Base-by-base conservation (phyloP, 2,113 vertebrate genomes). In the Nothoprocta perdicaria region DNA sequence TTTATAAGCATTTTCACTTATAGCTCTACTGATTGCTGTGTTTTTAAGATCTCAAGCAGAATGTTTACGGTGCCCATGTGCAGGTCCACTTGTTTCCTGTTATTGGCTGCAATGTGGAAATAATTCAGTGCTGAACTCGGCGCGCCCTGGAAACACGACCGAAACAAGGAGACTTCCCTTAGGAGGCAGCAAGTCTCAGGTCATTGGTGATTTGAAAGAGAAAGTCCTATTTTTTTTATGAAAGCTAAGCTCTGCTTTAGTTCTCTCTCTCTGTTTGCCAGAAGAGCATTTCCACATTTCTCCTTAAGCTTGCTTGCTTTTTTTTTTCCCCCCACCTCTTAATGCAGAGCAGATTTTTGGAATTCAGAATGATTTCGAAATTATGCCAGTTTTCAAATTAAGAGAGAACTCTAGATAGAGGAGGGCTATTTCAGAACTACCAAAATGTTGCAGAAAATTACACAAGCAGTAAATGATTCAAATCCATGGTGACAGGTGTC, bases 401-500 rank as follows among this genome's bases (percentile, higher is more conserved):
- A 90, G 67, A 92, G 66, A 58, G 35, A 74, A 60, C 43, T 60
- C 53, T 81, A 53, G 16, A 6, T 35, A 58, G 17, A 23, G 3
- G 9, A 58, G 18, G 43, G 43, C 10, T 86, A 27, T 40, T 84
- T 77, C 38, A 73, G 46, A 84, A 58, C 80, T 69, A 69, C 45
- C 40, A 33, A 77, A 88, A 76, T 16, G 79, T 4, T 10, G 23
- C 0, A 73, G 63, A 27, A 31, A 62, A 86, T 21, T 74, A 66
- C 61, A 62, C 24, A 45, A 92, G 14, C 26, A 67, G 50, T 31
- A 86, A 76, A 13, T 35, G 63, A 92, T 83, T 60, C 84, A 53
- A 76, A 84, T 9, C 57, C 87, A 48, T 74, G 92, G 53, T 97
- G 96, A 92, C 94, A 94, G 93, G 94, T 95, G 91, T 91, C 92